These are phyloP conservation scores for Galemys pyrenaicus DNA, from an alignment of 2,113 vertebrate species.

Conservation along the genomic window DNA sequence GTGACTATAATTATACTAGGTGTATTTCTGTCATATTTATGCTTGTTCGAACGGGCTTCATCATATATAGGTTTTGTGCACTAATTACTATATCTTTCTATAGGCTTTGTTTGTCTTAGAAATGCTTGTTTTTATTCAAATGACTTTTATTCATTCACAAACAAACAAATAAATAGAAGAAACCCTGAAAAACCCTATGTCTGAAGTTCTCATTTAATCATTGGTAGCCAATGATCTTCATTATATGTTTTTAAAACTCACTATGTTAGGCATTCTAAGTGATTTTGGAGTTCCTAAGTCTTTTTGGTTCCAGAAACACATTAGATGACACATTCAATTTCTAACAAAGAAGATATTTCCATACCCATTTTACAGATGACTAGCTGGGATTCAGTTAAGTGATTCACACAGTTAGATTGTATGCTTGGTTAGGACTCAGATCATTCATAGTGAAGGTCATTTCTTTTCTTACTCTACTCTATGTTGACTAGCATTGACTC, in stretches of 20 bases:
- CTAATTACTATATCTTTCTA: not conserved
- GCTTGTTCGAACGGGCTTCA: not conserved
- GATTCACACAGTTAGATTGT: not conserved
- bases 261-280: not conserved
- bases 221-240: not conserved
- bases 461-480: not conserved
- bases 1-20: conserved; percentile 1
- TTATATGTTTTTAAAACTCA: not conserved
- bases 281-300: not conserved
- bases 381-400: not conserved
- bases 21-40: conserved; percentile 26
- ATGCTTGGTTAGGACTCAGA: not conserved
- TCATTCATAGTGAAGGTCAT: not conserved
- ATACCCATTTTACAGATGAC: not conserved
- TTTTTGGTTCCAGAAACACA: not conserved
- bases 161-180: not conserved
- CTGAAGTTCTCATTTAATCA: not conserved
- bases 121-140: conserved; percentile 37
- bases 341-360: not conserved
- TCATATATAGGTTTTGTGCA: not conserved
- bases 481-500: not conserved
- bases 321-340: not conserved
- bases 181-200: not conserved
- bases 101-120: conserved; percentile 22
- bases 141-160: not conserved